Base-by-base conservation (phyloP, 1,140 invertebrate genomes). In the Listronotus oregonensis region DNA sequence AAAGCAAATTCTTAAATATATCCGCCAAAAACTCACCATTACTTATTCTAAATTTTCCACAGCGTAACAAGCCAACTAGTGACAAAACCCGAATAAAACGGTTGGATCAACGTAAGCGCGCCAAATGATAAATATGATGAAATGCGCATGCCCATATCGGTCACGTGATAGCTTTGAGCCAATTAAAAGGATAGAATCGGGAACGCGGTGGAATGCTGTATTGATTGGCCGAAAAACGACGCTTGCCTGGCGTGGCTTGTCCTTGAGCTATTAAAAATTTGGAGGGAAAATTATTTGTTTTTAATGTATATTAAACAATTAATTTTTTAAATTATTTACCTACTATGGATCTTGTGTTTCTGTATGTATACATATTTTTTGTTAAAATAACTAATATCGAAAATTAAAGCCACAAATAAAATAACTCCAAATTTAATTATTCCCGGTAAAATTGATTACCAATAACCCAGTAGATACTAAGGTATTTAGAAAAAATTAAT, bases 91-190 rank as follows among this genome's bases (percentile, higher is more conserved):
- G 57, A 65, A 59, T 64, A 51, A 55, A 54, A 50, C 56, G 62
- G 63, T 71, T 69, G 60, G 39, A 55, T 46, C 34, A 70, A 59
- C 32, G 44, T 61, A 56, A 68, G 58, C 68, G 51, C 73, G 73
- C 71, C 71, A 74, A 74, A 74, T 54, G 67, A 68, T 60, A 55
- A 68, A 58, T 56, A 50, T 49, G 12, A 14, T 32, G 52, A 47
- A 62, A 54, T 66, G 46, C 46, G 56, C 50, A 46, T 21, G 52
- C 18, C 14, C 27, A 39, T 12, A 17, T 15, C n/a, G 43, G 17
- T 55, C 73, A 74, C 67, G 67, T 72, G 73, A 65, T 46, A 11
- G 1, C 9, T 34, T 14, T 4, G n/a, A 31, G 42, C 71, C 64
- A 74, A 73, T 71, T 5, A 17, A 7, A 3, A 27, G 11, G 18